phyloP scores from a whole-genome alignment of 2,888 invertebrate genomes.

The Operophtera brumata region DNA sequence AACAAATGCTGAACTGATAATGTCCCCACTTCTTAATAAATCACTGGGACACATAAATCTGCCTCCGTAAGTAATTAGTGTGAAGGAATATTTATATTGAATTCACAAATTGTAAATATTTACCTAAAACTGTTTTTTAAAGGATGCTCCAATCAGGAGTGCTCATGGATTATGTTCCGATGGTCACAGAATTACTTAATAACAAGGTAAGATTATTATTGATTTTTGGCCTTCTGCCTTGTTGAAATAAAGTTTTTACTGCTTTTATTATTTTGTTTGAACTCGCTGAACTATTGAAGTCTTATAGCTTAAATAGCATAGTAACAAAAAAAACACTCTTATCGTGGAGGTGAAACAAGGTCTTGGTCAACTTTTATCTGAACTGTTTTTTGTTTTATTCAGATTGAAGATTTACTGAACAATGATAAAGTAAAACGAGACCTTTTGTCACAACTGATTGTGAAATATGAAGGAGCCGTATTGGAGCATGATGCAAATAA shows the following conservation, averaged over 20 bases:
- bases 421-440: constrained; percentile 73
- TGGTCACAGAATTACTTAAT: constrained; percentile 75
- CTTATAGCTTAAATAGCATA: too few relatives aligned
- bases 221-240: too few relatives aligned
- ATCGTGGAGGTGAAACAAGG: background rate
- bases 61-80: constrained; percentile 63
- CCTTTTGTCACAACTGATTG: constrained; percentile 69
- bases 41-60: constrained; percentile 68
- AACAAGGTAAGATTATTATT: constrained; percentile 57
- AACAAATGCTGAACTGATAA: constrained; percentile 72
- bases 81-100: background rate
- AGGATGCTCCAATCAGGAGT: constrained; percentile 77
- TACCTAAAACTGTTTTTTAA: constrained; percentile 29
- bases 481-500: constrained; percentile 72
- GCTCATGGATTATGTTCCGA: constrained; percentile 80
- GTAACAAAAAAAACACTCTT: background rate
- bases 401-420: constrained; percentile 67
- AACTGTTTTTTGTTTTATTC: constrained; percentile 26
- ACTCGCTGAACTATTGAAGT: too few relatives aligned
- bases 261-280: too few relatives aligned
- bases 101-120: background rate
- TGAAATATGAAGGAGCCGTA: constrained; percentile 74
- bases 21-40: constrained; percentile 71
- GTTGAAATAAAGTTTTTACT: too few relatives aligned
- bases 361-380: background rate